A percentile compares a stretch with the other conserved stretches of the same genome.
Conservation (phyloP, 2,113 vertebrate species). For the Dicrurus megarhynchus region DNA sequence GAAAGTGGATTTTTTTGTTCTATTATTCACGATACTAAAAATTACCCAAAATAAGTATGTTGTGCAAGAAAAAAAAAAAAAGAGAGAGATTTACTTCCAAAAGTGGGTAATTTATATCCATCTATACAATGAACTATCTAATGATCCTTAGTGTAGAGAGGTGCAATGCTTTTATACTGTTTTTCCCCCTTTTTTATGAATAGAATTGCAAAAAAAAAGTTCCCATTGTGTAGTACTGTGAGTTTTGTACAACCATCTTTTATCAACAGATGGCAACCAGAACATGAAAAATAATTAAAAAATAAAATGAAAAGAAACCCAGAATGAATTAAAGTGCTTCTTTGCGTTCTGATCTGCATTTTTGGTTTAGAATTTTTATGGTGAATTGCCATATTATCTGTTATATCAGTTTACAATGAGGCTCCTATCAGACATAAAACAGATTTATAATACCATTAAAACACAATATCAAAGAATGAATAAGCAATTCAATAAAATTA, state of each 20-base stretch:
- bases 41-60: slow-evolving; percentile 71
- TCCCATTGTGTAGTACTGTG: slow-evolving; percentile 76
- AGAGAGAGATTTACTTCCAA: slow-evolving; percentile 43
- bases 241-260: slow-evolving; percentile 76
- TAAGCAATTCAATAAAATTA: slow-evolving; percentile 90
- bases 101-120: slow-evolving; percentile 72
- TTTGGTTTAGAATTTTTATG: slow-evolving; percentile 84
- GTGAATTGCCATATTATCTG: slow-evolving; percentile 87
- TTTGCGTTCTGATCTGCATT: slow-evolving; percentile 81
- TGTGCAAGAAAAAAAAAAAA: background rate
- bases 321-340: slow-evolving; percentile 84
- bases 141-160: slow-evolving; percentile 63
- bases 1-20: slow-evolving; percentile 66
- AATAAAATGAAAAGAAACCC: slow-evolving; percentile 84
- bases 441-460: slow-evolving; percentile 89
- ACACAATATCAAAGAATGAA: slow-evolving; percentile 89
- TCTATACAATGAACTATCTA: slow-evolving; percentile 69
- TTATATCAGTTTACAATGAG: slow-evolving; percentile 86
- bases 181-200: slow-evolving; percentile 62
- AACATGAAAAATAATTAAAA: slow-evolving; percentile 85
- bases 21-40: slow-evolving; percentile 73
- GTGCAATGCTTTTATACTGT: slow-evolving; percentile 63
- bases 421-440: slow-evolving; percentile 87
- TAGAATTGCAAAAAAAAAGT: slow-evolving; percentile 73
- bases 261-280: slow-evolving; percentile 84